Evolutionary conservation across 2,888 invertebrate species (phyloP), one percentile per base, ranked within the genome.

Genomic region (Agrochola lychnidis): DNA sequence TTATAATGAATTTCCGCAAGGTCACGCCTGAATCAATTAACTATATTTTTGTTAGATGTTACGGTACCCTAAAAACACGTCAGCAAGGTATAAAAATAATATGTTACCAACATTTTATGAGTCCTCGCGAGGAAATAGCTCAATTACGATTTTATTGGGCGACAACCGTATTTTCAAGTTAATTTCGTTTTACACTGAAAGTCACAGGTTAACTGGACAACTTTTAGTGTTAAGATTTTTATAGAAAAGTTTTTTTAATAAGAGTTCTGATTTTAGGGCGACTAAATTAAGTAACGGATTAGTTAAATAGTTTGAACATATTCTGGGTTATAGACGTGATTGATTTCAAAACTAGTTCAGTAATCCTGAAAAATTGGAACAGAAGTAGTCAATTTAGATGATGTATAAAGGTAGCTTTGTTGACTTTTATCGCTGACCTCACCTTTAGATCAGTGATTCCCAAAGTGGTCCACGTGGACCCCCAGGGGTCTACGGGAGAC

Each of bases 101-200:
- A 51, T 57, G 7, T 67, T 51, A 56, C 56, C 40, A 56, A 30
- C 25, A 59, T 62, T 81, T 84, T 80, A 81, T 53, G 73, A 74
- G 61, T 45, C 14, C 19, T 59, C 36, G 25, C n/a, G 56, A 66
- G 56, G 66, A 73, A 81, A 81, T 74, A 57, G 66, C 75, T 81
- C 84, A 66, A 74, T 81, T 84, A 84, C 25, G n/a, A 62, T 66
- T 84, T 73, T 84, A 81, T 62, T 70, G 25, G 45, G 51, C 10
- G 48, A 36, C 53, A 67, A 48, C 45, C 22, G 2, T 70, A 70
- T 75, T 81, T 75, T 59, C 36, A 59, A 42, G 45, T 70, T 75
- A 14, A 74, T 66, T 84, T 70, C 57, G 22, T 79, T 84, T 69
- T 25, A 64, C 40, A 53, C 57, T 30, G 5, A 45, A 57, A 66